Conservation (phyloP, 2,888 invertebrate species). For the Andrena trimmerana region DNA sequence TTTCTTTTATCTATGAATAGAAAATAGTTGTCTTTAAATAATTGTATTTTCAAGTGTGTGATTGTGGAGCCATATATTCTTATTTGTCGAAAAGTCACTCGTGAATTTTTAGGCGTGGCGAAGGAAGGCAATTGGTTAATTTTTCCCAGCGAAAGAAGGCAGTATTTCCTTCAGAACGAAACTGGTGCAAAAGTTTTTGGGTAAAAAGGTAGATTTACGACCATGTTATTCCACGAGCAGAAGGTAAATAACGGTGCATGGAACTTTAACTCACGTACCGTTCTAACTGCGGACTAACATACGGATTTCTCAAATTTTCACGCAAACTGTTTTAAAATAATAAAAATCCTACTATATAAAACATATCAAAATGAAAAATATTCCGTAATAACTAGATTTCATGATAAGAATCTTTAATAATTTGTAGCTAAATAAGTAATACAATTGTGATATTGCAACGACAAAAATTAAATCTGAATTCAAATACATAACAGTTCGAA, state of each 20-base stretch:
- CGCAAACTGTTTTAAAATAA: neutral
- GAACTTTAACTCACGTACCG: slow-evolving; percentile 22
- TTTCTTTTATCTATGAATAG: too few relatives aligned
- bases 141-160: neutral
- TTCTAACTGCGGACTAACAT: slow-evolving; percentile 12
- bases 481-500: too few relatives aligned
- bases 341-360: too few relatives aligned
- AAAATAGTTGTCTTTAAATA: too few relatives aligned
- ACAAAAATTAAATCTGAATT: too few relatives aligned
- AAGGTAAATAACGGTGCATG: slow-evolving; percentile 30
- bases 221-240: slow-evolving; percentile 30
- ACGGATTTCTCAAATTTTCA: slow-evolving; percentile 15
- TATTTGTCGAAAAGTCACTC: neutral
- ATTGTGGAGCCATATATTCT: too few relatives aligned
- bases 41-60: too few relatives aligned
- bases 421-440: too few relatives aligned
- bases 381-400: too few relatives aligned
- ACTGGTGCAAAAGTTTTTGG: slow-evolving; percentile 13
- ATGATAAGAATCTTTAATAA: too few relatives aligned
- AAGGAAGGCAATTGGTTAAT: slow-evolving; percentile 1
- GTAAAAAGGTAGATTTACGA: slow-evolving; percentile 27
- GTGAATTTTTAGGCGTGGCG: slow-evolving; percentile 5
- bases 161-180: slow-evolving; percentile 6
- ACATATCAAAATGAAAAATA: too few relatives aligned
- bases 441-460: too few relatives aligned